Evolutionary conservation across 2,888 invertebrate genomes (phyloP).

Genomic region (Drosophila acutilabella): DNA sequence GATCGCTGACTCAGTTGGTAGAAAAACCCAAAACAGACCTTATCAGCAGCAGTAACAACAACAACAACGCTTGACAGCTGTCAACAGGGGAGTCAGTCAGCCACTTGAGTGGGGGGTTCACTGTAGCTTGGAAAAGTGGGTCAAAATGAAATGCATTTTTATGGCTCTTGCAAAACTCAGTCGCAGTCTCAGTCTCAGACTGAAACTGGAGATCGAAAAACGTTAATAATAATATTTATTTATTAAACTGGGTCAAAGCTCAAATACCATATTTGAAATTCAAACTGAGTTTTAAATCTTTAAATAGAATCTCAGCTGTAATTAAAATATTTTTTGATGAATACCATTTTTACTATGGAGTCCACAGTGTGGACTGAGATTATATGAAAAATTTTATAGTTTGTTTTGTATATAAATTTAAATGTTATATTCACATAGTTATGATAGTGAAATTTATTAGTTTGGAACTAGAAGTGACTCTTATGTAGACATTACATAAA

Average conservation of each 20-base stretch:
- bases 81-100: slow-evolving; percentile 50
- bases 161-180: slow-evolving; percentile 37
- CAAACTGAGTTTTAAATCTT: not conserved
- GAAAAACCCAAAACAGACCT: not conserved
- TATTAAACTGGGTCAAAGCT: slow-evolving; percentile 23
- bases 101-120: slow-evolving; percentile 58
- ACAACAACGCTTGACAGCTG: slow-evolving; percentile 25
- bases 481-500: too few species aligned
- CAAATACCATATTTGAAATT: not conserved
- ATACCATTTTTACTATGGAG: too few species aligned
- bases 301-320: not conserved
- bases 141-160: slow-evolving; percentile 65
- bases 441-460: too few species aligned
- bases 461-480: too few species aligned
- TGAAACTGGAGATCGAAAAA: slow-evolving; percentile 20
- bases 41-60: slow-evolving; percentile 11
- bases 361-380: too few species aligned
- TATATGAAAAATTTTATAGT: too few species aligned
- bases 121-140: slow-evolving; percentile 54
- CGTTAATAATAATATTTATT: slow-evolving; percentile 39
- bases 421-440: too few species aligned
- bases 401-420: too few species aligned
- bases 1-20: slow-evolving; percentile 41
- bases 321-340: too few species aligned
- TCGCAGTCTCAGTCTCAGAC: not conserved